Conservation (phyloP, 2,797 vertebrate genomes). For the Mionectes olivaceus region DNA sequence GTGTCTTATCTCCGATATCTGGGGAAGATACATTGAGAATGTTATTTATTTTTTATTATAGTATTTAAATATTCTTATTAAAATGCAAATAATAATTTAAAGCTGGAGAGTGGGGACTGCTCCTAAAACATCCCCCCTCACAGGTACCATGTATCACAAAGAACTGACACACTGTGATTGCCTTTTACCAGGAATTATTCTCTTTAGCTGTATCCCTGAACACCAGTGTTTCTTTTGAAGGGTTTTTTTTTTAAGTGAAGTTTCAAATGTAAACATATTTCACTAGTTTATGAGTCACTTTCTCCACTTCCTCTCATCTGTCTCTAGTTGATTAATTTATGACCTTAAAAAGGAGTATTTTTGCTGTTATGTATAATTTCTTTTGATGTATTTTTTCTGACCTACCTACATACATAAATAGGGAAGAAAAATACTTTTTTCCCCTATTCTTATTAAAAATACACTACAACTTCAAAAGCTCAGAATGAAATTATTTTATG, state of each 20-base stretch:
- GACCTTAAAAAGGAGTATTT: slow-evolving; percentile 8
- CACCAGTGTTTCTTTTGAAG: background rate
- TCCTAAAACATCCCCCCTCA: background rate
- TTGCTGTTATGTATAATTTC: background rate
- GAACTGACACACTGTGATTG: background rate
- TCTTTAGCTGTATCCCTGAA: background rate
- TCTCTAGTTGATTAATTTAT: slow-evolving; percentile 41
- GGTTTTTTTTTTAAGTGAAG: background rate
- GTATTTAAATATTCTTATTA: slow-evolving; percentile 43
- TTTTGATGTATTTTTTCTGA: slow-evolving; percentile 49
- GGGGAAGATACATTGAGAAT: background rate
- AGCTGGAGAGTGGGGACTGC: background rate
- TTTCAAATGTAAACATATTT: background rate
- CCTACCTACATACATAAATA: slow-evolving; percentile 11
- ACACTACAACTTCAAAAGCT: background rate
- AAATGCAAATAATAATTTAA: slow-evolving; percentile 34
- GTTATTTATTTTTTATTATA: slow-evolving; percentile 12
- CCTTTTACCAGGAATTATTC: slow-evolving; percentile 26
- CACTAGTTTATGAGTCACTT: background rate
- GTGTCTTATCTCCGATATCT: background rate
- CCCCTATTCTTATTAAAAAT: slow-evolving; percentile 22
- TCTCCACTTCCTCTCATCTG: background rate
- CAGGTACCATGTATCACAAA: background rate
- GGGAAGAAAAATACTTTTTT: background rate
- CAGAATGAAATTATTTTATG: slow-evolving; percentile 2